Evolutionary conservation across 64 coral and sea anemone species (phyloP).

Genomic region (Stylophora pistillata): DNA sequence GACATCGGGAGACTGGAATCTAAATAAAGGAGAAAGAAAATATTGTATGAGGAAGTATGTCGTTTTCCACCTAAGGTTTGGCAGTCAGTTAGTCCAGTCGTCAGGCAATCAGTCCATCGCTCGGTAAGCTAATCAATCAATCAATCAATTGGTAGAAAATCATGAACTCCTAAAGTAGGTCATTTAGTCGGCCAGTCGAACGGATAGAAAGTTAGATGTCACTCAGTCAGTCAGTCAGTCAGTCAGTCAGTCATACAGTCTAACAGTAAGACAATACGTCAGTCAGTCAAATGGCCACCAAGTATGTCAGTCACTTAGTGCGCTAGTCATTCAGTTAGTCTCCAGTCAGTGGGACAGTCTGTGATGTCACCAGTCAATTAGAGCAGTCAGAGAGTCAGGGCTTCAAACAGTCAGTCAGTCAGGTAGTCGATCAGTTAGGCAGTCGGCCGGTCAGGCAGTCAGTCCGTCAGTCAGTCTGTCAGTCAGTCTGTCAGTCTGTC

Average conservation of each 20-base stretch:
- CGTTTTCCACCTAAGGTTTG: background rate
- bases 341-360: too few species aligned
- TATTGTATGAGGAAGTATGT: background rate
- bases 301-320: background rate
- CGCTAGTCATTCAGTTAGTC: background rate
- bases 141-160: background rate
- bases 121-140: background rate
- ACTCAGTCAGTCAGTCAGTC: background rate
- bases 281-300: background rate
- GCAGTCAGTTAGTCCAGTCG: background rate
- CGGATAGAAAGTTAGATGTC: too few species aligned
- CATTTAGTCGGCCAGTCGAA: too few species aligned
- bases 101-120: background rate
- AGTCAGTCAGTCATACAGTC: background rate
- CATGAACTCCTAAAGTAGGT: too few species aligned
- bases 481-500: background rate
- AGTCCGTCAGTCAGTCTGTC: background rate
- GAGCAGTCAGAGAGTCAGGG: background rate
- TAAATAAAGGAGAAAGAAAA: background rate
- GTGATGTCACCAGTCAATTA: too few species aligned
- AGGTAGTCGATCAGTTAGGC: background rate
- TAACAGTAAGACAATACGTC: background rate
- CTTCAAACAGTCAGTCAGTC: background rate
- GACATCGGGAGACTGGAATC: constrained; percentile 88
- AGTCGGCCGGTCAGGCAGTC: background rate